Evolutionary conservation across 53 echinoderm and acorn worm genomes (phyloP), one percentile per base, ranked within the genome.

Genomic region (Mesocentrotus franciscanus): DNA sequence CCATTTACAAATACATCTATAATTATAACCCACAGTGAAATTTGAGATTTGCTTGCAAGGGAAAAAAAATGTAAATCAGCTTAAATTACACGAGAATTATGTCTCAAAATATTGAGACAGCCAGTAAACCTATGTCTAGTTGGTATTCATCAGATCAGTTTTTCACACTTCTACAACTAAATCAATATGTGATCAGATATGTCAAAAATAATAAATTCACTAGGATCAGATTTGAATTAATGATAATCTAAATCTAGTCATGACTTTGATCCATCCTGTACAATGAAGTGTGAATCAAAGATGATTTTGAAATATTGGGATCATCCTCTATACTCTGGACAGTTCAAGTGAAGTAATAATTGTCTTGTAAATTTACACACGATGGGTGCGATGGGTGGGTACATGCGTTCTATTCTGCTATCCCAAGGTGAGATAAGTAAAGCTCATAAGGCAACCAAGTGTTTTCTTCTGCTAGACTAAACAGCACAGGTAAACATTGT

Each of bases 391-490:
- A 49, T 49, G 49, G 49, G 24, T 17, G 59, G 11, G 16, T 64
- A 61, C 92, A 61, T 36, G 61, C 68, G 0, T 9, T 70, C 81
- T 42, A 81, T 42, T 70, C 92, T 58, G 9, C 90, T 17, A 1
- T 1, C 61, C 24, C 92, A 92, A 68, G 70, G 92, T 92, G 92
- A 68, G 92, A 92, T 92, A 92, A 68, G 62, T 92, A 22, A 81
- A 39, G 90, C 90, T 60, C 90, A 90, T 60, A 90, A 60, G 59
- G 68, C 71, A 61, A 62, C 30, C 62, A 68, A 92, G 92, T 92
- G 92, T 92, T 92, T 81, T 92, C 56, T 92, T 64, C 39, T 92
- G 70, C 34, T 70, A 92, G 92, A 92, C 92, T 92, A 92, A 92
- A 92, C 68, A 92, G 36, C 26, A 34, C 39, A 64, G 92, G 92